phyloP scores from a whole-genome alignment of 2,113 vertebrate species.

The Crotophaga sulcirostris region DNA sequence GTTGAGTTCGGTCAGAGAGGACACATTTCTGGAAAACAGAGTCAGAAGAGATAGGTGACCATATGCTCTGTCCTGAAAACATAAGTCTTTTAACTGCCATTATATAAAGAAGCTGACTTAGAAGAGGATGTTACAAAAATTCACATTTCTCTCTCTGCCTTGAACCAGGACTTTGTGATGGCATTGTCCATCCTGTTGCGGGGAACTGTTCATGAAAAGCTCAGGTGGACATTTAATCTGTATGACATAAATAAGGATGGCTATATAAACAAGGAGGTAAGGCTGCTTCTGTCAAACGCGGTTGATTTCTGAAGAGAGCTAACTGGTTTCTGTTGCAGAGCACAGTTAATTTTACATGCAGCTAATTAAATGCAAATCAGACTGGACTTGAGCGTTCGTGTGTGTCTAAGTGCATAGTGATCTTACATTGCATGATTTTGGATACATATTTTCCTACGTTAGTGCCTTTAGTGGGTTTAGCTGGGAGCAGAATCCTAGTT shows the following conservation, averaged over 20 bases:
- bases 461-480: neutral
- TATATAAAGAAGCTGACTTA: neutral
- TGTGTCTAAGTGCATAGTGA: neutral
- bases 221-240: constrained; percentile 96
- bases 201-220: constrained; percentile 91
- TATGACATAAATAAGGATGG: constrained; percentile 98
- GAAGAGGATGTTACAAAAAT: neutral
- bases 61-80: neutral
- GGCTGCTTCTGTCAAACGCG: neutral
- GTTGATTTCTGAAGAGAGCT: neutral
- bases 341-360: neutral
- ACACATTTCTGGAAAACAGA: neutral
- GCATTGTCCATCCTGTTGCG: constrained; percentile 92
- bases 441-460: neutral
- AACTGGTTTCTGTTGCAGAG: neutral
- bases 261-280: constrained; percentile 95
- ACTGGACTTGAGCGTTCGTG: neutral
- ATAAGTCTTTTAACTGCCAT: neutral
- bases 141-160: neutral
- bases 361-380: neutral
- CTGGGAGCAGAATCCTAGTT: neutral
- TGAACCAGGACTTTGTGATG: constrained; percentile 90
- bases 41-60: neutral
- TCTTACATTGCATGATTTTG: neutral
- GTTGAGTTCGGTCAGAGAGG: neutral